Conservation (phyloP, 2,113 vertebrate genomes). For the Chaetura pelagica region DNA sequence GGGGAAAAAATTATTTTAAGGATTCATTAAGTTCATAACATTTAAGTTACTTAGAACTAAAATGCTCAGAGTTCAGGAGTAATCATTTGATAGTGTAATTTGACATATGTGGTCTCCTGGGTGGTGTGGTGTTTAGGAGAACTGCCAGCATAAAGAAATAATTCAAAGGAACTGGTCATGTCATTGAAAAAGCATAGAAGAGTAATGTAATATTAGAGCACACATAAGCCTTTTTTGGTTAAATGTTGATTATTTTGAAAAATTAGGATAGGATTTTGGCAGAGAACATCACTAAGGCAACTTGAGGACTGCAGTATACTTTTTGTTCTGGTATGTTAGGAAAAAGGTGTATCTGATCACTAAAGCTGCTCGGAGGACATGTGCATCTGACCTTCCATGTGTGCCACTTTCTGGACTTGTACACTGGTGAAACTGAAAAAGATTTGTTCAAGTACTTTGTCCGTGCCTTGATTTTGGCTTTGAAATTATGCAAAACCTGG, state of each 20-base stretch:
- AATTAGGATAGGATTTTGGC: neutral
- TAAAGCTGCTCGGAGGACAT: neutral
- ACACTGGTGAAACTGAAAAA: neutral
- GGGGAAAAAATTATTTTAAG: neutral
- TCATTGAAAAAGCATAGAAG: neutral
- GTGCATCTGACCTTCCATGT: neutral
- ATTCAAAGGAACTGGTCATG: neutral
- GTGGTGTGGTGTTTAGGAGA: neutral
- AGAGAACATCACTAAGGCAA: neutral
- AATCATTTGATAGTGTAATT: neutral
- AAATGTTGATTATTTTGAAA: neutral
- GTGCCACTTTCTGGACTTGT: neutral
- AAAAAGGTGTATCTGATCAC: neutral
- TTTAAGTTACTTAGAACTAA: neutral
- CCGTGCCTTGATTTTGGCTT: neutral
- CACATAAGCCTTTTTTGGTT: neutral
- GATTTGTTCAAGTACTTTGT: neutral
- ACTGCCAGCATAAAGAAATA: neutral
- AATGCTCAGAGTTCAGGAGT: neutral
- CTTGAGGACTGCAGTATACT: neutral
- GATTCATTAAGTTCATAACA: slow-evolving; percentile 14
- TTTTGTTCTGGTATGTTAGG: neutral
- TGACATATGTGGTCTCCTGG: neutral
- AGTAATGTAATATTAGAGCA: neutral
- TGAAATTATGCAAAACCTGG: neutral